Conservation (phyloP, 2,113 vertebrate species). For the Brienomyrus longianalis region DNA sequence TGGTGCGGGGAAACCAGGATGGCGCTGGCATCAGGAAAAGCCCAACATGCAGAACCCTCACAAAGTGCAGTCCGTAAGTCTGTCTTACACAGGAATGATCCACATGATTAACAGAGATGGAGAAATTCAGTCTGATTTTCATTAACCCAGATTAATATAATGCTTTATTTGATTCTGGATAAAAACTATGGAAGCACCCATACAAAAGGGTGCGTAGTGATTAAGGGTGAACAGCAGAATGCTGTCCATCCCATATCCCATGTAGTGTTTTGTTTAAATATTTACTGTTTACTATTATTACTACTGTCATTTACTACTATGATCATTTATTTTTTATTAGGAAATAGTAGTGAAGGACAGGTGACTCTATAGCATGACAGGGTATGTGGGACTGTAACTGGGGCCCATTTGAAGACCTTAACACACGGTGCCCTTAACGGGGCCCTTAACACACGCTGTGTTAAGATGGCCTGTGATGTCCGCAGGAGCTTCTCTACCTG, state of each 20-base stretch:
- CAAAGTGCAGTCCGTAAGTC: background rate
- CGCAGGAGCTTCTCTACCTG: background rate
- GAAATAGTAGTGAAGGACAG: background rate
- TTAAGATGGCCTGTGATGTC: background rate
- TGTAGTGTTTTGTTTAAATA: background rate
- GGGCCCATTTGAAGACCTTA: background rate
- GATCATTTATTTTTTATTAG: background rate
- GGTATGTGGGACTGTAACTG: background rate
- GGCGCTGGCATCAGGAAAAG: background rate
- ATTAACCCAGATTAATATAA: background rate
- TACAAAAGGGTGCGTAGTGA: background rate
- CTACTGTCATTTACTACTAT: no score
- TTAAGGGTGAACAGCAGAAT: background rate
- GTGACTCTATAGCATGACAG: background rate
- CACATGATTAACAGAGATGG: background rate
- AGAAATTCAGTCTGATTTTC: background rate
- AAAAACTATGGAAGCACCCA: background rate
- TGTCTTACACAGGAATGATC: background rate
- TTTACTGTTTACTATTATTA: background rate
- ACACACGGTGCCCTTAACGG: background rate
- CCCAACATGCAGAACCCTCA: background rate
- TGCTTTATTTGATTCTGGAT: background rate
- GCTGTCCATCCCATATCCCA: background rate
- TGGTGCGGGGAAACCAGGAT: background rate
- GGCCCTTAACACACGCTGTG: background rate